Percentiles rank a stretch among this genome's conserved stretches.
These are phyloP conservation scores for Emmelina monodactyla DNA, from an alignment of 2,888 invertebrate species.

Conservation along the genomic window DNA sequence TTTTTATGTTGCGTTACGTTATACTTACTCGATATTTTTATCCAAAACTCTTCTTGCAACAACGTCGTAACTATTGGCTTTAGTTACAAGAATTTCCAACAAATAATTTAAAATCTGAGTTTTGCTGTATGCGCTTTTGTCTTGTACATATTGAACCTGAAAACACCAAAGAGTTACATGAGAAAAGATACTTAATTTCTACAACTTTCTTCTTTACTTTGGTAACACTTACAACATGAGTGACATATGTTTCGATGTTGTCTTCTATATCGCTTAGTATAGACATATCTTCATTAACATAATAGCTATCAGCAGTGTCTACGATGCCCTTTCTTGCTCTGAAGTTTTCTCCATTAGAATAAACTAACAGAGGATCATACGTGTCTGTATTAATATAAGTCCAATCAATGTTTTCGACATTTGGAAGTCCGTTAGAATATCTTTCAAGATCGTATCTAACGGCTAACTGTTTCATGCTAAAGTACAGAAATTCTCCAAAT, in stretches of 20 bases:
- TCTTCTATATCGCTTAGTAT: conserved; percentile 39
- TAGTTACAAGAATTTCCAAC: conserved; percentile 43
- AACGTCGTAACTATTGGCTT: conserved; percentile 40
- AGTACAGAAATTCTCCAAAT: conserved; percentile 70
- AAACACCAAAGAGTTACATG: conserved; percentile 3
- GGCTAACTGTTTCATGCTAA: conserved; percentile 71
- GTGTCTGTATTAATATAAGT: conserved; percentile 48
- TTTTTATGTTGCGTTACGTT: too few species aligned
- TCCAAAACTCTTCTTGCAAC: conserved; percentile 24
- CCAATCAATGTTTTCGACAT: conserved; percentile 63
- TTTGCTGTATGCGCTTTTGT: conserved; percentile 38
- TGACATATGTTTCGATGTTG: conserved; percentile 30
- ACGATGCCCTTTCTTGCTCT: conserved; percentile 56
- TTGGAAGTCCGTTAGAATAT: conserved; percentile 69
- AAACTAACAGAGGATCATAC: conserved; percentile 68
- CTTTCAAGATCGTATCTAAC: conserved; percentile 76
- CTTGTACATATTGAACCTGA: conserved; percentile 32
- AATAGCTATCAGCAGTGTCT: conserved; percentile 37
- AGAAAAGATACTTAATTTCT: not conserved
- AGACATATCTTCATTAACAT: conserved; percentile 25
- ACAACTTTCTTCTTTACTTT: not conserved
- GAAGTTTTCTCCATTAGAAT: conserved; percentile 71
- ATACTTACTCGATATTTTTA: too few species aligned
- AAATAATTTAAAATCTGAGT: conserved; percentile 46
- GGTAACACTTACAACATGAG: conserved; percentile 36